Base-by-base conservation (phyloP, 1,140 invertebrate species). In the Drosophila bipectinata region DNA sequence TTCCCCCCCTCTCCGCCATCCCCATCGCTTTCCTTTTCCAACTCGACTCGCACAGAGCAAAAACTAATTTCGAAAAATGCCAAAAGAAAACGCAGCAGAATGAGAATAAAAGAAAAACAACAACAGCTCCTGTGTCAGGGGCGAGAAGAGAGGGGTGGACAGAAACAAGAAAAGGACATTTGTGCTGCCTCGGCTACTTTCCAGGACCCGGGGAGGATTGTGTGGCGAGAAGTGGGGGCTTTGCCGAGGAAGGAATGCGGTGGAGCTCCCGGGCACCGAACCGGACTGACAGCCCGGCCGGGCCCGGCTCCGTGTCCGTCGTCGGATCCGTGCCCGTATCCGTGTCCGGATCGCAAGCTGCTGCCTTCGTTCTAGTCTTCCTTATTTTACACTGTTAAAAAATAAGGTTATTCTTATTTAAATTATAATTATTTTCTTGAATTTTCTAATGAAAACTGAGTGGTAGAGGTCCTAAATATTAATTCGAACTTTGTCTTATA, bases 21-120 rank as follows among this genome's bases (percentile, higher is more conserved):
- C 1, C n/a, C 5, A 4, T 53, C 30, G 4, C 21, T 30, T 34
- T 53, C 30, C 59, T 39, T 71, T 77, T 64, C 72, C 77, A 34
- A 71, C 74, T 67, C 79, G 53, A 75, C 62, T 81, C 63, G 78
- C 64, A 84, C 72, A 77, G 75, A 90, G 83, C 79, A 90, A 90
- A 90, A 90, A 90, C 88, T 90, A 90, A 90, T 90, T 90, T 90
- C 82, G 88, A 90, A 90, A 90, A 90, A 90, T 90, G 79, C 88
- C 87, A 90, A 88, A 90, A 90, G 87, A 90, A 87, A 87, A 87
- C 83, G 83, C 79, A 88, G 83, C 83, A 83, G 77, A 79, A 79
- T 73, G 79, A 77, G 77, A 89, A 88, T 87, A 83, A 83, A 79
- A 88, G 76, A 83, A 88, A 68, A 83, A 77, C 54, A 54, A 48